Conservation (phyloP, 1,140 invertebrate species). For the Ceratitis capitata region DNA sequence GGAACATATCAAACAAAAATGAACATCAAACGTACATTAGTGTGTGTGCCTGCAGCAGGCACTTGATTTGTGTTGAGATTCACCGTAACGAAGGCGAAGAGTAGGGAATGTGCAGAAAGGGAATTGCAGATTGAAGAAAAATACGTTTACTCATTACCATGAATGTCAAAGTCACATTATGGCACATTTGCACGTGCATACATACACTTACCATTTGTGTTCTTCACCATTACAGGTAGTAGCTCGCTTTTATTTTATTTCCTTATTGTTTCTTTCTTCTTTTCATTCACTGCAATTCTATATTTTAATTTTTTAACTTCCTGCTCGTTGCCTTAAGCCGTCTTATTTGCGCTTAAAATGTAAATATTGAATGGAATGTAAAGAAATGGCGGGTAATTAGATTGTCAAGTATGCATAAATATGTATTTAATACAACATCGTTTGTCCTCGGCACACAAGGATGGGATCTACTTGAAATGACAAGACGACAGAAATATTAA, state of each 20-base stretch:
- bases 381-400: slow-evolving; percentile 28
- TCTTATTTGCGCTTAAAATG: background rate
- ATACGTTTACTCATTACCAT: background rate
- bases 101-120: background rate
- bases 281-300: background rate
- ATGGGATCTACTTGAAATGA: background rate
- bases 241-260: background rate
- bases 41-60: no score
- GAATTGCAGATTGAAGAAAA: background rate
- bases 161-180: background rate
- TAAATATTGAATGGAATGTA: background rate
- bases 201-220: background rate
- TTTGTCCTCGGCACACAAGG: no score
- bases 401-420: slow-evolving; percentile 19
- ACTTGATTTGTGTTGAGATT: background rate
- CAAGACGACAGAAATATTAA: background rate
- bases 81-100: background rate
- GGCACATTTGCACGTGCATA: background rate
- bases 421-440: no score
- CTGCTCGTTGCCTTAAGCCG: background rate
- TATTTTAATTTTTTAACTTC: slow-evolving; percentile 3
- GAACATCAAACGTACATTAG: slow-evolving; percentile 35
- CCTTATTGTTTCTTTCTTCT: background rate
- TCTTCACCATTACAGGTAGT: background rate
- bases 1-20: background rate